Evolutionary conservation across 2,797 vertebrate genomes (phyloP).

Genomic region (Zalophus californianus): DNA sequence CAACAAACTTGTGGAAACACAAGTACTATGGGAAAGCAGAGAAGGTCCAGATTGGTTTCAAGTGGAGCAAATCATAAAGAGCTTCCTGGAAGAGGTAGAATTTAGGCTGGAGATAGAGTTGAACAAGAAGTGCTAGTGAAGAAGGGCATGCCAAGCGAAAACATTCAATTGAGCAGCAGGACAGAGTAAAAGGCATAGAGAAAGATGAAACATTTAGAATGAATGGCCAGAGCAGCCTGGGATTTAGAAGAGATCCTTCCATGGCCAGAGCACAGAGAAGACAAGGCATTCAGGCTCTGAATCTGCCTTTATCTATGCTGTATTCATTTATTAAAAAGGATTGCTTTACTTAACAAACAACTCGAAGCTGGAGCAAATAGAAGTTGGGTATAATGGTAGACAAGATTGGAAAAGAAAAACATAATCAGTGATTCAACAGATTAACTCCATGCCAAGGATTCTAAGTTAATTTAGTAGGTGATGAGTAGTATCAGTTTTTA

Average conservation of each 20-base stretch:
- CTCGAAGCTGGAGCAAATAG: not conserved
- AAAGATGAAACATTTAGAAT: not conserved
- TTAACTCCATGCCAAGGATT: not conserved
- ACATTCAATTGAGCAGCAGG: not conserved
- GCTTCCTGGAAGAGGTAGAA: not conserved
- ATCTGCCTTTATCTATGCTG: not conserved
- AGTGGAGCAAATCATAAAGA: not conserved
- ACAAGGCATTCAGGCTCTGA: not conserved
- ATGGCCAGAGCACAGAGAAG: not conserved
- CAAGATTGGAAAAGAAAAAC: not conserved
- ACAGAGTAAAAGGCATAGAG: not conserved
- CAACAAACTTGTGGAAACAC: not conserved
- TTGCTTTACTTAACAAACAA: not conserved
- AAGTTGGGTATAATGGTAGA: not conserved
- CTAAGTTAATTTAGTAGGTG: not conserved
- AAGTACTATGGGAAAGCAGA: not conserved
- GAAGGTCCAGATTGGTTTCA: not conserved
- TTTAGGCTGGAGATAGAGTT: not conserved
- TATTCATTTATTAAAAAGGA: not conserved
- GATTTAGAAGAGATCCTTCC: not conserved
- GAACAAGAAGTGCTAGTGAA: not conserved
- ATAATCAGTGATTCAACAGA: not conserved
- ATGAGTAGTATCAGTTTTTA: not conserved
- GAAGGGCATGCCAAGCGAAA: not conserved
- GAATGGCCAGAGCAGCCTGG: not conserved